Evolutionary conservation across 2,113 vertebrate genomes (phyloP), one percentile per base, ranked within the genome.

Genomic region (Corydoras maculifer): DNA sequence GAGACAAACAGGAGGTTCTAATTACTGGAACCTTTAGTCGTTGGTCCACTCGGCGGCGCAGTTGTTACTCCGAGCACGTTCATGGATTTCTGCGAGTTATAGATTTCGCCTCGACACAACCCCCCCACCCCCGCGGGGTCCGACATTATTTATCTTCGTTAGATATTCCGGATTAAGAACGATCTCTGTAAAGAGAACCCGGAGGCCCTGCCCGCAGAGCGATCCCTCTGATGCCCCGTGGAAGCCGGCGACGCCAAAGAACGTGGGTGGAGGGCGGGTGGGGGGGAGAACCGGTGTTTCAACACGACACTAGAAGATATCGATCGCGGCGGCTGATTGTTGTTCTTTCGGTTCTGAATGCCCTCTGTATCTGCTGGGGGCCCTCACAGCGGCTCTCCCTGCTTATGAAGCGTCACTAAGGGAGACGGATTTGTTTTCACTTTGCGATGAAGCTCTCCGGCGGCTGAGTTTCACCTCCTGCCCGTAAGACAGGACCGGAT

Each of bases 361-460:
- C 35, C 51, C 35, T 35, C 15, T 5, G 11, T 18, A 10, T 43
- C 9, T 29, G 58, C 61, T 62, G 50, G 53, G 54, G 12, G 14
- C n/a, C n/a, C 49, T 29, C 43, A 55, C 9, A 7, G 53, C 9
- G 35, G 9, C 50, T 15, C 4, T 15, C 9, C 54, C 32, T 57
- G 30, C 59, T 68, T 51, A 53, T 73, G 67, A 54, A 58, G 43
- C 50, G 54, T 29, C 9, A n/a, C 55, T 35, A 48, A 66, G 18
- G 18, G 55, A 66, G 59, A 65, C 65, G 55, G 53, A 58, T 62
- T 62, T 68, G 55, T 74, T 68, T 74, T 74, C 15, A 55, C 50
- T 10, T 58, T 3, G 31, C 49, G 61, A 13, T 43, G 7, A 43
- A 43, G 35, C 35, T 35, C 32, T 35, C 32, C 32, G 32, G 32